Conservation (phyloP, 1,140 invertebrate genomes). For the Chrysopa pallens region DNA sequence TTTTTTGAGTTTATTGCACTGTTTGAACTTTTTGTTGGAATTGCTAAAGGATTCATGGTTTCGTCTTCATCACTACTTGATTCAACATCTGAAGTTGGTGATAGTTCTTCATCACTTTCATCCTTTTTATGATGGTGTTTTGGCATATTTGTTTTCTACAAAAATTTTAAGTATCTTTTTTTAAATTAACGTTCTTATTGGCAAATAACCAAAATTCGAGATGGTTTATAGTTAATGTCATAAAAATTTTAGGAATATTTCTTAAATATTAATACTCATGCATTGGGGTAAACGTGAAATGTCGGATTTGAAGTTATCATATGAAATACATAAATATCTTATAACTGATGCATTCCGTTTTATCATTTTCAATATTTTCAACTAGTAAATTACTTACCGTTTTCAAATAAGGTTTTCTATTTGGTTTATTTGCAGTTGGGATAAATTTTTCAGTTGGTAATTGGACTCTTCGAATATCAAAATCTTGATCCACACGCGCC, state of each 20-base stretch:
- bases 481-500: constrained; percentile 36
- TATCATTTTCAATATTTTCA: not conserved
- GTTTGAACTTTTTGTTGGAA: not conserved
- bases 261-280: not conserved
- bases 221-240: too few relatives aligned
- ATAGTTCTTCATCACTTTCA: not conserved
- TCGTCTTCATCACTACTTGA: not conserved
- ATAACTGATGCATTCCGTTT: not conserved
- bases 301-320: not conserved
- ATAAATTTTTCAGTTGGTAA: constrained; percentile 2
- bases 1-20: not conserved
- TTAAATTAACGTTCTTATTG: too few relatives aligned
- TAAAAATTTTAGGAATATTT: too few relatives aligned
- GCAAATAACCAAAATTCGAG: too few relatives aligned
- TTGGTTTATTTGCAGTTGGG: not conserved
- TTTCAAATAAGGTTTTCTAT: not conserved
- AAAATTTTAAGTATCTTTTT: too few relatives aligned
- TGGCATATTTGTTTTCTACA: not conserved
- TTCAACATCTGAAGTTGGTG: not conserved
- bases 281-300: not conserved
- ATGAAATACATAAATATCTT: not conserved
- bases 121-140: not conserved
- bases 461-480: constrained; percentile 31
- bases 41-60: not conserved
- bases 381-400: not conserved